phyloP scores from a whole-genome alignment of 2,113 vertebrate genomes.

The Ammodytes marinus region DNA sequence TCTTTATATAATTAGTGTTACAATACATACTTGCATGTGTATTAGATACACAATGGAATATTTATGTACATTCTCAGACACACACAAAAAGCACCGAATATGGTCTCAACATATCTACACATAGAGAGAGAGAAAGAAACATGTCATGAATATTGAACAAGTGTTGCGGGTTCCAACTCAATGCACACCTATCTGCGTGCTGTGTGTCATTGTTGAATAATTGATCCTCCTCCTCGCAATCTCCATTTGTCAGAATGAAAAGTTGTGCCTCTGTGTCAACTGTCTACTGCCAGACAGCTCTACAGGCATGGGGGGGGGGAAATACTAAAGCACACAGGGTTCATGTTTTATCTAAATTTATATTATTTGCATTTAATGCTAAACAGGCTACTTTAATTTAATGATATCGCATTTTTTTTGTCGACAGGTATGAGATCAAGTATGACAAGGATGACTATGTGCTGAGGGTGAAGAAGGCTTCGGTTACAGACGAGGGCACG shows the following conservation, averaged over 20 bases:
- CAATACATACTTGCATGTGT: neutral
- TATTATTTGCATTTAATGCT: slow-evolving; percentile 9
- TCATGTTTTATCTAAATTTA: slow-evolving; percentile 22
- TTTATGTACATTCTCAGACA: neutral
- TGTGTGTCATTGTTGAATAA: slow-evolving; percentile 83
- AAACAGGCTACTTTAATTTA: slow-evolving; percentile 7
- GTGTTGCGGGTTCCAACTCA: slow-evolving; percentile 69
- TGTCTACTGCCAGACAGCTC: slow-evolving; percentile 12
- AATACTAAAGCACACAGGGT: neutral
- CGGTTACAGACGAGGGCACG: slow-evolving; percentile 90
- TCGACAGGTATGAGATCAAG: slow-evolving; percentile 93
- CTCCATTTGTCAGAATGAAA: slow-evolving; percentile 69
- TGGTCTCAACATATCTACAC: slow-evolving; percentile 20
- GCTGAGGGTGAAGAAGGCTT: slow-evolving; percentile 93
- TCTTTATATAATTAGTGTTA: neutral
- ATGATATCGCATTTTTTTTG: slow-evolving; percentile 56
- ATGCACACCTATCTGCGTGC: slow-evolving; percentile 61
- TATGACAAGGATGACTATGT: slow-evolving; percentile 97
- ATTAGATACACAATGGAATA: neutral
- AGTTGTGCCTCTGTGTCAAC: slow-evolving; percentile 24
- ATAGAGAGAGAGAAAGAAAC: slow-evolving; percentile 30
- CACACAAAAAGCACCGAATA: slow-evolving; percentile 4
- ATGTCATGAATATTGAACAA: slow-evolving; percentile 79
- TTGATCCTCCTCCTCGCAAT: slow-evolving; percentile 68
- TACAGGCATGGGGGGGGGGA: neutral